A percentile compares a stretch with the other conserved stretches of the same genome.
Evolutionary conservation across 2,888 invertebrate species (phyloP).

Genomic region (Trypoxylon attenuatum): DNA sequence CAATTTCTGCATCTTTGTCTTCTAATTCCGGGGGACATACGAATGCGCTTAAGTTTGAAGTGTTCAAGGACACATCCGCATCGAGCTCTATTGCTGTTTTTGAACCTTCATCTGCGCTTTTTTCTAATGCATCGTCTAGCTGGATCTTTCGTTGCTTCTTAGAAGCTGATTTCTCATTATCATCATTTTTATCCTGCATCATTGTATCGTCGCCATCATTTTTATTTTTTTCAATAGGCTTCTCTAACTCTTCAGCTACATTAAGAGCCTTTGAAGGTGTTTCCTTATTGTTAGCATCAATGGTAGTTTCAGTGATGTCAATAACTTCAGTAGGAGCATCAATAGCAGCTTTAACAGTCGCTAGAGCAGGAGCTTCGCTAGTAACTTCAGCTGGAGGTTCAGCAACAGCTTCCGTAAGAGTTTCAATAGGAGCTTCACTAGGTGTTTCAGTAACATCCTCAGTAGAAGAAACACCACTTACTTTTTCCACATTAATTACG

Average conservation of each 20-base stretch:
- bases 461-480: too few species aligned
- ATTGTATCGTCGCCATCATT: background rate
- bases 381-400: background rate
- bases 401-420: background rate
- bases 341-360: too few species aligned
- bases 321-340: too few species aligned
- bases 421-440: background rate
- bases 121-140: background rate
- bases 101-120: background rate
- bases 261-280: too few species aligned
- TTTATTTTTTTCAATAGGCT: background rate
- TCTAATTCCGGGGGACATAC: slow-evolving; percentile 72
- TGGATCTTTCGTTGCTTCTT: background rate
- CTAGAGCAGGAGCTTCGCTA: too few species aligned
- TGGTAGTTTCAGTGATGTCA: too few species aligned
- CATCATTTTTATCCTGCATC: background rate
- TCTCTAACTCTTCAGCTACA: too few species aligned
- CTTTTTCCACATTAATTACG: too few species aligned
- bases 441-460: background rate
- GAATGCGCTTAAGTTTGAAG: slow-evolving; percentile 67
- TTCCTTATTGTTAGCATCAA: too few species aligned
- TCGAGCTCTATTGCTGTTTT: slow-evolving; percentile 5
- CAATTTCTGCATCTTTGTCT: slow-evolving; percentile 75
- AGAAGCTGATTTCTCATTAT: background rate
- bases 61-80: slow-evolving; percentile 24